Evolutionary conservation across 1,140 invertebrate genomes (phyloP).

Genomic region (Triops longicaudatus): DNA sequence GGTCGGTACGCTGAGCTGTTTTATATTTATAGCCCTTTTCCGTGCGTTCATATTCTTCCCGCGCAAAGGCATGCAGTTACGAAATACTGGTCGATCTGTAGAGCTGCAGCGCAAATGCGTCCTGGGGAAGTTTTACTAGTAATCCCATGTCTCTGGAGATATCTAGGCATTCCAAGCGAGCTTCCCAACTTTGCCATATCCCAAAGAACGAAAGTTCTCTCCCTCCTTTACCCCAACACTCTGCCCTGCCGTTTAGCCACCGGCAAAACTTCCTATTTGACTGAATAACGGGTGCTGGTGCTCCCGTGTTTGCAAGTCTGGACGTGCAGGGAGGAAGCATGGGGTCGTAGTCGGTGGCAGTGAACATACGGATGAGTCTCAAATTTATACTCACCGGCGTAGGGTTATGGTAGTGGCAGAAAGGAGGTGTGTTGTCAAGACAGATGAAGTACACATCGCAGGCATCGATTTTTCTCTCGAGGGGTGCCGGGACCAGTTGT

Average conservation of each 20-base stretch:
- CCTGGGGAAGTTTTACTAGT: neutral
- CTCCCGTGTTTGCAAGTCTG: neutral
- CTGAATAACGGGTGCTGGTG: neutral
- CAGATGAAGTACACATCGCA: neutral
- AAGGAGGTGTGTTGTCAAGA: neutral
- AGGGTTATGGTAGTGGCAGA: neutral
- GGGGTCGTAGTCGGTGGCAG: neutral
- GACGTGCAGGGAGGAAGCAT: neutral
- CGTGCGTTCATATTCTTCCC: neutral
- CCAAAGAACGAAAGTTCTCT: neutral
- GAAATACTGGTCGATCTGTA: neutral
- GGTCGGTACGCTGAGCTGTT: neutral
- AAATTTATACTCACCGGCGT: neutral
- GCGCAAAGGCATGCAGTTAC: neutral
- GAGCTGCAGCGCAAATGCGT: neutral
- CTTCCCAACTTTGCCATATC: neutral
- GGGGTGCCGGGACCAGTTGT: neutral
- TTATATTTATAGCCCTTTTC: neutral
- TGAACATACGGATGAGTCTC: neutral
- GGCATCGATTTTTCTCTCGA: constrained; percentile 3
- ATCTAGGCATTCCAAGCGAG: neutral
- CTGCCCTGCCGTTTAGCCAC: neutral
- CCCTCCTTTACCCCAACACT: neutral
- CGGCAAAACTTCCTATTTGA: neutral
- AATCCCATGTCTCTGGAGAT: neutral